Evolutionary conservation across 2,888 invertebrate species (phyloP).

Genomic region (Byasa hedistus): DNA sequence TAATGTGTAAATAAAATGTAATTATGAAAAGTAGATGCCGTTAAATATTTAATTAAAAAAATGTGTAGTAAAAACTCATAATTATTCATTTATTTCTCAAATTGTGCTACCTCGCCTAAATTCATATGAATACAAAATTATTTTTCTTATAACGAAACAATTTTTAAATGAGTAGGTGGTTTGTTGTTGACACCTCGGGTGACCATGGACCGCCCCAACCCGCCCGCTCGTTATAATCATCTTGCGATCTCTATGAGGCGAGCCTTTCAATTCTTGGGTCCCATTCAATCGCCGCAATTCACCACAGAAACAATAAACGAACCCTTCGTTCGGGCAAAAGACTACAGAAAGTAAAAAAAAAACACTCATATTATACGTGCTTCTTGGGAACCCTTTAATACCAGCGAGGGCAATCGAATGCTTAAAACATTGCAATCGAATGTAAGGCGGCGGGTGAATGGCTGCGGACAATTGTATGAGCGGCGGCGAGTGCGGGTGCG

Average conservation of each 20-base stretch:
- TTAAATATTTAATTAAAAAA: too few species aligned
- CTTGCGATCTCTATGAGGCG: slow-evolving; percentile 67
- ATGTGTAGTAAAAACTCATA: too few species aligned
- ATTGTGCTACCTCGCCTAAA: neutral
- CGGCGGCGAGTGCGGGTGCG: slow-evolving; percentile 32
- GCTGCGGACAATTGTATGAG: slow-evolving; percentile 45
- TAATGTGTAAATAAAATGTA: too few species aligned
- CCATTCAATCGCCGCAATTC: slow-evolving; percentile 74
- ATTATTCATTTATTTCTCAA: too few species aligned
- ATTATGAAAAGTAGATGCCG: too few species aligned
- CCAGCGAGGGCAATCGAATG: slow-evolving; percentile 76
- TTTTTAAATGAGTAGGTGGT: slow-evolving; percentile 55
- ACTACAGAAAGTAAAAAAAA: slow-evolving; percentile 69
- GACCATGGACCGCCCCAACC: slow-evolving; percentile 62
- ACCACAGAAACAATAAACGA: slow-evolving; percentile 73
- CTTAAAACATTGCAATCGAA: slow-evolving; percentile 78
- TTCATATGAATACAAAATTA: neutral
- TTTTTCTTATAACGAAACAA: neutral
- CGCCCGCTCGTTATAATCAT: slow-evolving; percentile 70
- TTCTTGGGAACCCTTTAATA: slow-evolving; percentile 77
- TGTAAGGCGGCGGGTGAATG: slow-evolving; percentile 64
- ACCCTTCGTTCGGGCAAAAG: slow-evolving; percentile 72
- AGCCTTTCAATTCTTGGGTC: slow-evolving; percentile 64
- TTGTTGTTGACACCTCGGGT: slow-evolving; percentile 63
- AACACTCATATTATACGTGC: slow-evolving; percentile 61